Evolutionary conservation across 2,113 vertebrate genomes (phyloP), one percentile per base, ranked within the genome.

Genomic region (Collichthys lucidus): DNA sequence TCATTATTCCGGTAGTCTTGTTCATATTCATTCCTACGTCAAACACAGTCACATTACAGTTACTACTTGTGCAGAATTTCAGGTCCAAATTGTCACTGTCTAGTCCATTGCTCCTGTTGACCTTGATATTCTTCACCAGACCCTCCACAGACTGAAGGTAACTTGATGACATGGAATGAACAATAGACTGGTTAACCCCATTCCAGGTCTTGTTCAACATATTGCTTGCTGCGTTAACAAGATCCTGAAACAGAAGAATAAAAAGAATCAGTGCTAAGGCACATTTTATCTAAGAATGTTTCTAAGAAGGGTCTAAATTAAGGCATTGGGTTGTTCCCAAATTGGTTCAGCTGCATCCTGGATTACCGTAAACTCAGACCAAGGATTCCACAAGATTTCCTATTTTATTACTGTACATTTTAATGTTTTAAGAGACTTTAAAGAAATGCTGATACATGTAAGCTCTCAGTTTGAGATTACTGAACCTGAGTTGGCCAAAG

Each of bases 141-240:
- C 19, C 60, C 77, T 99, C 97, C 74, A 98, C 84, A 0, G 95
- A 96, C 0, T 49, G 0, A 10, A 99, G 91, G 35, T 97, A 94
- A 9, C 17, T 79, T 29, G 96, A 90, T 80, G 96, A 96, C 79
- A 95, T 79, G 0, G 0, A 0, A 0, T 84, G 0, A 17, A 52
- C 0, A 24, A 46, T 0, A 1, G 80, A 47, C 0, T 0, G 0
- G 66, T 24, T 84, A 1, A 82, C 64, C 0, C 11, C 29, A 0
- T 0, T 12, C 95, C 95, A 96, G 22, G 20, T 53, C 1, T 26
- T 11, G 62, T 89, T 91, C 70, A 95, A 56, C 20, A 97, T 88
- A 66, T 93, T 91, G 72, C 84, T 84, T 40, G 96, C 93, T 24
- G 93, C 93, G 0, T 50, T 66, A 1, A 97, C 68, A 67, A 98